A percentile compares a stretch with the other conserved stretches of the same genome.
phyloP scores from a whole-genome alignment of 1,140 invertebrate genomes.

The Drosophila ficusphila region DNA sequence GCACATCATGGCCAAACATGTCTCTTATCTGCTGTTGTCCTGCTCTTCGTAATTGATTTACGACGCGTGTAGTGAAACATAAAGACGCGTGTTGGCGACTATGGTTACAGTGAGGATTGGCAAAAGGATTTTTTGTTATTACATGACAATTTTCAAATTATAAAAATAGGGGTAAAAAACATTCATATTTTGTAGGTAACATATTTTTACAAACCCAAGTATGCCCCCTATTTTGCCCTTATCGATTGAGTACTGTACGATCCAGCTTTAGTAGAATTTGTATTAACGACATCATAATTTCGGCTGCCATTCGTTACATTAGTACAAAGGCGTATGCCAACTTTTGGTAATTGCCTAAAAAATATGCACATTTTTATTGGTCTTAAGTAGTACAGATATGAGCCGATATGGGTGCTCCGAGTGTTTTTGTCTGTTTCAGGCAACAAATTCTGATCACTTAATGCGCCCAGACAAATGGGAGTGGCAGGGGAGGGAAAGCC shows the following conservation, averaged over 20 bases:
- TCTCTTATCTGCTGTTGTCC: not conserved
- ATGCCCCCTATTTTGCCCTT: not conserved
- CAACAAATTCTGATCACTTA: constrained; percentile 39
- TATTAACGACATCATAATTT: constrained; percentile 40
- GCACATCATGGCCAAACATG: constrained; percentile 1
- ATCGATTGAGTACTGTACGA: not conserved
- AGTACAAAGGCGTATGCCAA: constrained; percentile 20
- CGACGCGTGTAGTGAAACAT: constrained; percentile 14
- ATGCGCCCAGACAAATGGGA: constrained; percentile 34
- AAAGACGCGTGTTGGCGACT: not conserved
- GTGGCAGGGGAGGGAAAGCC: not conserved
- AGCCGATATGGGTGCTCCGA: not conserved
- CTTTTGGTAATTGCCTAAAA: constrained; percentile 43
- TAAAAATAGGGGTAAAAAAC: too few species aligned
- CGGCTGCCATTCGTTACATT: constrained; percentile 14
- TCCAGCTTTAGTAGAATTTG: constrained; percentile 16
- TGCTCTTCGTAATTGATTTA: constrained; percentile 25
- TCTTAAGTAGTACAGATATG: constrained; percentile 35
- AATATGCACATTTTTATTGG: constrained; percentile 51
- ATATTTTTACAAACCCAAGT: too few species aligned
- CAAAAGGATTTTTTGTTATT: too few species aligned
- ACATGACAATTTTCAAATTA: too few species aligned
- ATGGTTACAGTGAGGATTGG: constrained; percentile 2
- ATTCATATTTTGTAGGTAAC: too few species aligned
- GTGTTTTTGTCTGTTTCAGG: constrained; percentile 23